Percentiles rank a stretch among this genome's conserved stretches.
Conservation (phyloP, 2,113 vertebrate genomes). For the Terrapene triunguis region DNA sequence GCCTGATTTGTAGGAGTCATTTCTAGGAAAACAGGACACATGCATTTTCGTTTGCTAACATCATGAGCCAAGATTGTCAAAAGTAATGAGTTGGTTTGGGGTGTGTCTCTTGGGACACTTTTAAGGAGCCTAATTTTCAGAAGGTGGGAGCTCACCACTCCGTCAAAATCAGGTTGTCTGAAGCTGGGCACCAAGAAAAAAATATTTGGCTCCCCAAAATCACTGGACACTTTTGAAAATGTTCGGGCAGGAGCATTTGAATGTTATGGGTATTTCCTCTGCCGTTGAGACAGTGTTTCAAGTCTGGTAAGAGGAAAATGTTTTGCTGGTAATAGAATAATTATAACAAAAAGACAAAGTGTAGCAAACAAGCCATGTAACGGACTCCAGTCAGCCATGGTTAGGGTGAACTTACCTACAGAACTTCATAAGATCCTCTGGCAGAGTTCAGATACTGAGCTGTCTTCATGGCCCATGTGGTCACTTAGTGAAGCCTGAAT, state of each 20-base stretch:
- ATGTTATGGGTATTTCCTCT: not conserved
- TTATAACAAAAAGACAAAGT: not conserved
- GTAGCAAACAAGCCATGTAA: not conserved
- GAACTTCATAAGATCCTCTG: conserved; percentile 16
- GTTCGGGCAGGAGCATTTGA: not conserved
- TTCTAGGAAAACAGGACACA: not conserved
- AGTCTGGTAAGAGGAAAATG: rapidly evolving
- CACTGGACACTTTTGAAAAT: not conserved
- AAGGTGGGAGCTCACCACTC: not conserved
- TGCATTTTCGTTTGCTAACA: not conserved
- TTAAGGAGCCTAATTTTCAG: not conserved
- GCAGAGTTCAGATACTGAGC: conserved; percentile 34
- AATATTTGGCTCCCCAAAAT: not conserved
- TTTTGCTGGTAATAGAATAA: rapidly evolving
- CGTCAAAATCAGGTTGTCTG: not conserved
- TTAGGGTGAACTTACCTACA: not conserved
- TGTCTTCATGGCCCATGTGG: conserved; percentile 68
- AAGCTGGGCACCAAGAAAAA: not conserved
- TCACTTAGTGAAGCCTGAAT: conserved; percentile 56
- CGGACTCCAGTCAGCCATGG: not conserved
- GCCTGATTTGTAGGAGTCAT: not conserved
- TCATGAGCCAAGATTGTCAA: not conserved
- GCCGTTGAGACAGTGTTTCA: too few species aligned
- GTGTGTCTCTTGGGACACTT: not conserved
- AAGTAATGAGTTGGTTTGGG: not conserved